Percentiles rank a stretch among this genome's conserved stretches.
These are phyloP conservation scores for Syngnathus scovelli DNA, from an alignment of 2,113 vertebrate species.

Conservation along the genomic window DNA sequence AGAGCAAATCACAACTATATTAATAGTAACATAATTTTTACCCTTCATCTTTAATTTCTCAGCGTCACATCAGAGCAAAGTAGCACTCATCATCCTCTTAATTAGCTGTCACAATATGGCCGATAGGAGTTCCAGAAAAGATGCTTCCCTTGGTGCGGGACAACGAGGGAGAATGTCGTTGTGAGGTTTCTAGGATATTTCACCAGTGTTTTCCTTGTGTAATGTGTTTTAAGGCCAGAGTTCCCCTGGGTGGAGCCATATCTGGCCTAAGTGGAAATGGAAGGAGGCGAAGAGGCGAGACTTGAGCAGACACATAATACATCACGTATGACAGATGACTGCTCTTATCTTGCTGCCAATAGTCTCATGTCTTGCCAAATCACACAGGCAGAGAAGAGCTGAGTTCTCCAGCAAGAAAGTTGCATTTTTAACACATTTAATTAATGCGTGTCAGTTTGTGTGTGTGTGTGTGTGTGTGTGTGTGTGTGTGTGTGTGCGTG, in stretches of 20 bases:
- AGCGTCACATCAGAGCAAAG: slow-evolving; percentile 50
- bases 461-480: not conserved
- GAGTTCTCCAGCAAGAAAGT: not conserved
- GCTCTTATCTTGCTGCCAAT: slow-evolving; percentile 24
- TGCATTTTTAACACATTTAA: not conserved
- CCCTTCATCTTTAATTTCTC: slow-evolving; percentile 53
- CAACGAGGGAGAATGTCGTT: slow-evolving; percentile 28
- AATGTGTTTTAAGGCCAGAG: slow-evolving; percentile 46
- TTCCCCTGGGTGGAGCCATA: slow-evolving; percentile 33
- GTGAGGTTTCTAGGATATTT: slow-evolving; percentile 55
- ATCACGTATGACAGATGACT: slow-evolving; percentile 50
- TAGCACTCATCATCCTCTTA: slow-evolving; percentile 66
- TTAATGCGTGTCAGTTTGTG: not conserved
- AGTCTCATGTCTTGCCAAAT: slow-evolving; percentile 14
- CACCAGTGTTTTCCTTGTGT: slow-evolving; percentile 34
- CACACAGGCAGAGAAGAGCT: not conserved
- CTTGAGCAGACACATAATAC: slow-evolving; percentile 34
- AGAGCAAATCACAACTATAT: slow-evolving; percentile 40
- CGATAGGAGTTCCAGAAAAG: slow-evolving; percentile 58
- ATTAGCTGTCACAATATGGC: slow-evolving; percentile 72
- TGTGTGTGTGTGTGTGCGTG: not conserved
- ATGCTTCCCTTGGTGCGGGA: slow-evolving; percentile 52
- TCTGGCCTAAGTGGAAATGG: slow-evolving; percentile 43
- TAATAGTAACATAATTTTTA: slow-evolving; percentile 60
- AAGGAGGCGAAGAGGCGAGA: slow-evolving; percentile 40